These are phyloP conservation scores for Aphaenogaster ashmeadi DNA, from an alignment of 1,140 invertebrate species.

Conservation along the genomic window DNA sequence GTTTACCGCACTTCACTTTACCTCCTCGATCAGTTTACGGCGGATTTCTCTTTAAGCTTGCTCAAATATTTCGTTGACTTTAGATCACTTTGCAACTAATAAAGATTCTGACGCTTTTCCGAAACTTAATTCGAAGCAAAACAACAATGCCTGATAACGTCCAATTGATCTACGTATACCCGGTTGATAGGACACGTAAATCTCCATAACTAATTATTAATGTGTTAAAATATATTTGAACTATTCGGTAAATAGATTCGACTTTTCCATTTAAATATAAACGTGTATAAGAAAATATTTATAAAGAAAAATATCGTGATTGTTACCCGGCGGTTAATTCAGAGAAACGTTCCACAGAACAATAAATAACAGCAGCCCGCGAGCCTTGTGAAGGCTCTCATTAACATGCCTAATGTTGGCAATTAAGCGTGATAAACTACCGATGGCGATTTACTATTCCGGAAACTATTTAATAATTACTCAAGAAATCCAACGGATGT, in stretches of 20 bases:
- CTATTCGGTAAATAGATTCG: background rate
- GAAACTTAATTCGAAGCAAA: background rate
- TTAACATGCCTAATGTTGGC: conserved; percentile 41
- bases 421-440: conserved; percentile 67
- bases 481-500: conserved; percentile 53
- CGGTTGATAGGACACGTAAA: background rate
- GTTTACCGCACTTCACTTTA: background rate
- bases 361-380: conserved; percentile 18
- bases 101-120: background rate
- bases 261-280: conserved; percentile 4
- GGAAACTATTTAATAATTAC: conserved; percentile 66
- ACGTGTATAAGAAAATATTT: background rate
- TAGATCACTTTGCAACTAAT: background rate
- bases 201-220: background rate
- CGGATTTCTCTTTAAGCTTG: background rate
- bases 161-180: background rate
- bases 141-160: background rate
- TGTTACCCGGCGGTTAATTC: conserved; percentile 25
- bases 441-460: conserved; percentile 64
- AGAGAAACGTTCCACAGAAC: background rate
- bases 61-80: background rate
- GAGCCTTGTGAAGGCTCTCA: background rate
- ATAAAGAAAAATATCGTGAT: background rate
- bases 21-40: background rate
- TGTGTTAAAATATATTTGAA: background rate